Percentiles rank a stretch among this genome's conserved stretches.
phyloP scores from a whole-genome alignment of 2,888 invertebrate genomes.

The Drosophila neotestacea region DNA sequence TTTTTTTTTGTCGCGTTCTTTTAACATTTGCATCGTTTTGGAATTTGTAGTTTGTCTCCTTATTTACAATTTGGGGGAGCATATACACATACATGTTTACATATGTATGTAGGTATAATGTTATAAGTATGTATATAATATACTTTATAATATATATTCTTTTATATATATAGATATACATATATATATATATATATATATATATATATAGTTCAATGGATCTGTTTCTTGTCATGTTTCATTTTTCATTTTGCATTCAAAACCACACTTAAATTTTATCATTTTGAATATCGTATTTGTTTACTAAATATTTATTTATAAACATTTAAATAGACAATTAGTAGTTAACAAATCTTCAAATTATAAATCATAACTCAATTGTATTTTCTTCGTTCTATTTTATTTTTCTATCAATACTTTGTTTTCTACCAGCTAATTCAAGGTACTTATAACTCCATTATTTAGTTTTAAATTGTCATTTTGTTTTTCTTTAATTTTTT shows the following conservation, averaged over 20 bases:
- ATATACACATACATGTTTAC: conserved; percentile 46
- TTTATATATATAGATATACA: conserved; percentile 23
- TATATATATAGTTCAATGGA: conserved; percentile 81
- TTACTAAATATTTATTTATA: conserved; percentile 37
- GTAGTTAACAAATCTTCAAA: conserved; percentile 35
- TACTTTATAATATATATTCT: conserved; percentile 24
- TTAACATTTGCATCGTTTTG: conserved; percentile 68
- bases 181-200: conserved; percentile 59
- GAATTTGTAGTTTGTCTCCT: conserved; percentile 78
- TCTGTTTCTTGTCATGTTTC: conserved; percentile 30
- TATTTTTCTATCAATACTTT: conserved; percentile 50
- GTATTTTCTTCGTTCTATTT: conserved; percentile 8
- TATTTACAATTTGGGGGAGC: conserved; percentile 69
- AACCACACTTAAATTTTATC: conserved; percentile 60
- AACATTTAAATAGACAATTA: conserved; percentile 64
- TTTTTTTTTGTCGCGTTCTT: conserved; percentile 49
- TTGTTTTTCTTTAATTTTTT: conserved; percentile 21
- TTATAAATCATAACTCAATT: conserved; percentile 21
- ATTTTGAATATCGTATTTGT: conserved; percentile 19
- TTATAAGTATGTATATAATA: conserved; percentile 10
- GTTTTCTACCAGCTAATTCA: conserved; percentile 83
- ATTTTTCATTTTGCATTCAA: conserved; percentile 33
- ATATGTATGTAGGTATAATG: conserved; percentile 7
- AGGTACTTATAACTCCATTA: conserved; percentile 85
- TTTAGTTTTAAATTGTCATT: conserved; percentile 38